Percentiles rank a stretch among this genome's conserved stretches.
These are phyloP conservation scores for Prinia subflava DNA, from an alignment of 2,113 vertebrate species.

Conservation along the genomic window DNA sequence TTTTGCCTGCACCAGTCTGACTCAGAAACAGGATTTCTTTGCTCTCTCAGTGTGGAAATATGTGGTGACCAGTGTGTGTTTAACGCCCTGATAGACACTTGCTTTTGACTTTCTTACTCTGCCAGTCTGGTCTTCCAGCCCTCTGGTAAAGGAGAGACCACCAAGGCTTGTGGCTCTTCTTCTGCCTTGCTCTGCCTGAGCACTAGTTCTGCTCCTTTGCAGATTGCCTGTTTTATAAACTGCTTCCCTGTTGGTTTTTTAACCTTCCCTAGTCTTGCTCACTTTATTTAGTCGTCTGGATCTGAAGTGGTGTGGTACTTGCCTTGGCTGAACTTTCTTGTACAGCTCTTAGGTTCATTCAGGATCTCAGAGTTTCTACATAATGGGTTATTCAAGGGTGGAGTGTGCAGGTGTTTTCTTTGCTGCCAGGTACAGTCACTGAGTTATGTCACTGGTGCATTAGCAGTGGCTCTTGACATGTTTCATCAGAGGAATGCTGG, in stretches of 20 bases:
- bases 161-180: background rate
- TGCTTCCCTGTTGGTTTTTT: background rate
- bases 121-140: background rate
- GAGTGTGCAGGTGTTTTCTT: background rate
- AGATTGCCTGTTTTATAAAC: background rate
- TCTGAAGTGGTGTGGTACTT: background rate
- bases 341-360: background rate
- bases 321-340: background rate
- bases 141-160: background rate
- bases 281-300: background rate
- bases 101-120: background rate
- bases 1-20: rapidly evolving
- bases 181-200: background rate
- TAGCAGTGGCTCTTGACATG: background rate
- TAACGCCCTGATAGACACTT: background rate
- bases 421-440: background rate
- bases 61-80: background rate
- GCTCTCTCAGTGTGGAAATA: background rate
- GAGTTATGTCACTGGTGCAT: background rate
- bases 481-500: background rate
- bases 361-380: background rate
- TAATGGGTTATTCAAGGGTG: background rate
- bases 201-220: background rate
- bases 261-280: background rate
- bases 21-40: background rate